Evolutionary conservation across 2,888 invertebrate species (phyloP).

Genomic region (Sicus ferrugineus): DNA sequence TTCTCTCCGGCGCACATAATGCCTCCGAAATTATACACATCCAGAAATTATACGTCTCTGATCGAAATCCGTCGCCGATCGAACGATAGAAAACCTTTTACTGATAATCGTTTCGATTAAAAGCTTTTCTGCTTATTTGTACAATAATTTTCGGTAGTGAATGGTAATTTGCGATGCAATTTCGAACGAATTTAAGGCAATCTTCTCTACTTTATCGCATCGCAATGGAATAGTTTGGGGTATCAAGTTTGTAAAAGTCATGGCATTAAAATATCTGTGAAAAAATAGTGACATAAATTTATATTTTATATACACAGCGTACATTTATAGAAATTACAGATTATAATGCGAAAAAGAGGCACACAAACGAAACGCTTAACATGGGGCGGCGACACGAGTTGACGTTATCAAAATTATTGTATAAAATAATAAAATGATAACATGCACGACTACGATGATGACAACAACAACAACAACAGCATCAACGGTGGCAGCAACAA

Average conservation of each 20-base stretch:
- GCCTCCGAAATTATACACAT: no score
- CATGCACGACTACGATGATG: not conserved
- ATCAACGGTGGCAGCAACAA: constrained; percentile 6
- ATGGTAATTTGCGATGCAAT: not conserved
- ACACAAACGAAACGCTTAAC: constrained; percentile 47
- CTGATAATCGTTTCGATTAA: not conserved
- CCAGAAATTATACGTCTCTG: no score
- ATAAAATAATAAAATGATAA: constrained; percentile 10
- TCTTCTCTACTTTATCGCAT: no score
- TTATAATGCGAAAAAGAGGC: constrained; percentile 18
- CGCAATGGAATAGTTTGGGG: no score
- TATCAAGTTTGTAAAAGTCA: no score
- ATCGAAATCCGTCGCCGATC: no score
- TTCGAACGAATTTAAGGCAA: not conserved
- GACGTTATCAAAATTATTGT: constrained; percentile 26
- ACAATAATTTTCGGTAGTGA: not conserved
- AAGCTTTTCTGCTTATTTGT: not conserved
- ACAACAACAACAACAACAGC: not conserved
- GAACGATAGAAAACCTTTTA: constrained; percentile 14
- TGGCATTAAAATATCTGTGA: no score
- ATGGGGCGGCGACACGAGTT: constrained; percentile 41
- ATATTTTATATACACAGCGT: not conserved
- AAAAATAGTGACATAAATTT: not conserved
- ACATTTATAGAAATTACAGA: not conserved
- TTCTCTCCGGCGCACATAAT: no score